Conservation (phyloP, 1,140 invertebrate species). For the Tachypleus tridentatus region DNA sequence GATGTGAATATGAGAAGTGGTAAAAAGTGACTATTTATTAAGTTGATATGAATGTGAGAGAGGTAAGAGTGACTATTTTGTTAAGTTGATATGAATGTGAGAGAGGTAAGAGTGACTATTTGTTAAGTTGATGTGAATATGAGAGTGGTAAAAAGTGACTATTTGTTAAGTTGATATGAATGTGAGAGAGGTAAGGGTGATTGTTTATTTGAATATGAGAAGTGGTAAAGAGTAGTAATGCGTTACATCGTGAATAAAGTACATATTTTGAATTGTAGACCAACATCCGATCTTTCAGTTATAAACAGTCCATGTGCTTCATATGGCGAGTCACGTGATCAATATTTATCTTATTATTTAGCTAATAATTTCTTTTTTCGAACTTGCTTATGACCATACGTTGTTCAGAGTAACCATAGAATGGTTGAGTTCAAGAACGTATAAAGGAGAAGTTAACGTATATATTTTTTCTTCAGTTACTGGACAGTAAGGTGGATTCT, state of each 20-base stretch:
- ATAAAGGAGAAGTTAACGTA: not conserved
- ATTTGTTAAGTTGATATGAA: not conserved
- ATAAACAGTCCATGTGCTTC: not conserved
- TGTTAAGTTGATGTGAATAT: conserved; percentile 4
- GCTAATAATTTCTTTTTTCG: not conserved
- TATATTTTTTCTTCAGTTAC: conserved; percentile 1
- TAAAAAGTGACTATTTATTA: not conserved
- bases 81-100: not conserved
- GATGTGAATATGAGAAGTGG: not conserved
- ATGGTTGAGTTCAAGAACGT: not conserved
- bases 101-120: not conserved
- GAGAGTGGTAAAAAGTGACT: not conserved
- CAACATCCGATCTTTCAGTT: too few relatives aligned
- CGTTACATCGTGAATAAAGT: not conserved
- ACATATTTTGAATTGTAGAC: too few relatives aligned
- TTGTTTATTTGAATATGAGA: not conserved
- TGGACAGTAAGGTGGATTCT: conserved; percentile 9
- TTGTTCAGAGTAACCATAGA: not conserved
- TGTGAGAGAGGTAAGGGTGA: not conserved
- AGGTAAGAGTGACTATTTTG: not conserved
- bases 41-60: not conserved
- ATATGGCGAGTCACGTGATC: not conserved
- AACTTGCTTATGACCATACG: not conserved
- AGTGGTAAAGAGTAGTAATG: not conserved
- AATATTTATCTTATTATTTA: not conserved